phyloP scores from a whole-genome alignment of 2,888 invertebrate genomes.

The Eudemis profundana region DNA sequence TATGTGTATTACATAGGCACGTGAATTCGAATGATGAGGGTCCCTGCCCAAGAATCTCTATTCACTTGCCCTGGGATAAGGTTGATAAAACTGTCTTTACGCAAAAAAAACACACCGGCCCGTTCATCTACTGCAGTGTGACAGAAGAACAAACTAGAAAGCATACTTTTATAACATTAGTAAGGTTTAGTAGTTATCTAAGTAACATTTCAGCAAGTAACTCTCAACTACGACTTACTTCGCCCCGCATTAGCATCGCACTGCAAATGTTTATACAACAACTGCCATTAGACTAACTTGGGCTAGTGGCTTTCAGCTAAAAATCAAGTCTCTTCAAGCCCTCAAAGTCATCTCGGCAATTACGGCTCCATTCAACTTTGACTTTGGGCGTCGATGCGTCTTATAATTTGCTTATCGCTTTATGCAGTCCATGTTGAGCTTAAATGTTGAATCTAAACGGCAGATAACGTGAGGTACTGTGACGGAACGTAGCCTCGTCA shows the following conservation, averaged over 20 bases:
- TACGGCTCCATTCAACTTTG: conserved; percentile 34
- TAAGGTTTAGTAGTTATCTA: too few species aligned
- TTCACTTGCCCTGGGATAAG: too few species aligned
- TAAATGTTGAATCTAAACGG: conserved; percentile 7
- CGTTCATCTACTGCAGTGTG: too few species aligned
- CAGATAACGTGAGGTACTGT: conserved; percentile 5
- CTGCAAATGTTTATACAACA: conserved; percentile 20
- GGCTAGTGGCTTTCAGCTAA: background rate
- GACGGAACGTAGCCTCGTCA: too few species aligned
- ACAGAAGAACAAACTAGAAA: too few species aligned
- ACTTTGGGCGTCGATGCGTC: conserved; percentile 20
- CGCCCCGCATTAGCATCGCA: background rate
- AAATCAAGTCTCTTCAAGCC: conserved; percentile 1
- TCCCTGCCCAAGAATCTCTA: too few species aligned
- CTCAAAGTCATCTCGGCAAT: conserved; percentile 22
- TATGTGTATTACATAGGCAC: too few species aligned
- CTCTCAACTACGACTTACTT: too few species aligned
- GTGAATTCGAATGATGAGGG: too few species aligned
- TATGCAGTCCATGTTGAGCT: conserved; percentile 17
- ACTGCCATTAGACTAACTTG: background rate
- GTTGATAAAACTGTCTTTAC: too few species aligned
- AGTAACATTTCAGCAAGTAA: background rate
- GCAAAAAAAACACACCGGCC: too few species aligned
- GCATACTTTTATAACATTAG: too few species aligned
- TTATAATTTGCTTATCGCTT: conserved; percentile 28